phyloP scores from a whole-genome alignment of 2,797 vertebrate genomes.

The Neosilurus hyrtlii region DNA sequence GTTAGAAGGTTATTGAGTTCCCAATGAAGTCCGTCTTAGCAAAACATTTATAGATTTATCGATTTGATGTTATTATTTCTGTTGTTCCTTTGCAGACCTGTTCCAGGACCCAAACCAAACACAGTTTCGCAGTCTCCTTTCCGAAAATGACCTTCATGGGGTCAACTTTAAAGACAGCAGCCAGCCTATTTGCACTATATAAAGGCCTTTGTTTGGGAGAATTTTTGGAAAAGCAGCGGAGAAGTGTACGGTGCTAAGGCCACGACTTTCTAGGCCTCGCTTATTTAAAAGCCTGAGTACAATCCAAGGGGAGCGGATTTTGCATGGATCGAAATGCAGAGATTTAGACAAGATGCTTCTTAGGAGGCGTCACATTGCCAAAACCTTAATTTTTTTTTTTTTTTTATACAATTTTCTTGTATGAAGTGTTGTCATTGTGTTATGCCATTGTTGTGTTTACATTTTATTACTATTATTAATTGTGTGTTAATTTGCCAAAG shows the following conservation, averaged over 20 bases:
- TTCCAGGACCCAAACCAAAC: conserved; percentile 77
- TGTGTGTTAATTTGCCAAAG: conserved; percentile 77
- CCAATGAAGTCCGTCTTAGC: neutral
- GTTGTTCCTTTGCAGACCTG: conserved; percentile 63
- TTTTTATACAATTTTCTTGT: conserved; percentile 57
- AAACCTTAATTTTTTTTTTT: conserved; percentile 44
- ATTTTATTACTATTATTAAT: conserved; percentile 55
- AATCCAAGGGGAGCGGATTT: conserved; percentile 43
- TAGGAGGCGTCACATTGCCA: conserved; percentile 49
- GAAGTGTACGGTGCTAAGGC: conserved; percentile 54
- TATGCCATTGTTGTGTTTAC: conserved; percentile 57
- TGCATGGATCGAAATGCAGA: conserved; percentile 54
- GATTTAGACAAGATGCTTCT: conserved; percentile 53
- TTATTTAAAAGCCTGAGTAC: conserved; percentile 40
- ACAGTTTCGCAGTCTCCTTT: conserved; percentile 68
- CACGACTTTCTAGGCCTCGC: conserved; percentile 37
- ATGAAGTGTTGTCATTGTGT: conserved; percentile 45
- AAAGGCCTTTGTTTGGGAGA: conserved; percentile 58
- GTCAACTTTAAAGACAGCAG: conserved; percentile 53
- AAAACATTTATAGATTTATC: conserved; percentile 1
- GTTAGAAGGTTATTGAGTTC: neutral
- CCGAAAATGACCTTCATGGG: conserved; percentile 74
- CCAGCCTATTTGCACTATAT: conserved; percentile 79
- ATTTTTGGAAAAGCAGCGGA: conserved; percentile 52
- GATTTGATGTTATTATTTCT: neutral